Conservation (phyloP, 2,113 vertebrate species). For the Crotalus helleri region DNA sequence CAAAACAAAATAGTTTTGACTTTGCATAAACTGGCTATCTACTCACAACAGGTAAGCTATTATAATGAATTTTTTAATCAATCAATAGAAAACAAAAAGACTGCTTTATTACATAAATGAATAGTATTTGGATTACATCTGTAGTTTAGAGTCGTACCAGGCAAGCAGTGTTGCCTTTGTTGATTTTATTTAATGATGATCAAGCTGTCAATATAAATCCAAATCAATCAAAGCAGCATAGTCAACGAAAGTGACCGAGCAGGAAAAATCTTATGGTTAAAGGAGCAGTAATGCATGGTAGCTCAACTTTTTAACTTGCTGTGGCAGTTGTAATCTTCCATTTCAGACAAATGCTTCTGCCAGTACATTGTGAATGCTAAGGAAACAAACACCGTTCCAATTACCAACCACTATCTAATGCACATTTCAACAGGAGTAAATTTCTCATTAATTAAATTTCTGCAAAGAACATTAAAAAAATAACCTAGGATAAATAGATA, state of each 20-base stretch:
- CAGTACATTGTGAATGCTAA: conserved; percentile 22
- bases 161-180: conserved; percentile 41
- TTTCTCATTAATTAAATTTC: neutral
- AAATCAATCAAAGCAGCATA: conserved; percentile 25
- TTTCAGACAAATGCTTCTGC: neutral
- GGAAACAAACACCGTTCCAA: neutral
- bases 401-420: neutral
- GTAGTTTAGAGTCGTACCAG: conserved; percentile 23
- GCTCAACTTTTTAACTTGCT: conserved; percentile 34
- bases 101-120: neutral
- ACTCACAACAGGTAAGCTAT: neutral
- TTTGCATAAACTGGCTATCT: neutral
- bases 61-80: neutral
- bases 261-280: conserved; percentile 51
- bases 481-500: neutral
- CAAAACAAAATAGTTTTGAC: neutral
- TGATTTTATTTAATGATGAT: conserved; percentile 31
- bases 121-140: neutral
- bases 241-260: conserved; percentile 64
- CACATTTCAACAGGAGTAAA: neutral
- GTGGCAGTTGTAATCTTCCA: conserved; percentile 18
- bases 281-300: conserved; percentile 45
- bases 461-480: neutral
- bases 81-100: neutral
- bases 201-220: conserved; percentile 42